phyloP scores from a whole-genome alignment of 2,113 vertebrate genomes.

The Podarcis raffonei region DNA sequence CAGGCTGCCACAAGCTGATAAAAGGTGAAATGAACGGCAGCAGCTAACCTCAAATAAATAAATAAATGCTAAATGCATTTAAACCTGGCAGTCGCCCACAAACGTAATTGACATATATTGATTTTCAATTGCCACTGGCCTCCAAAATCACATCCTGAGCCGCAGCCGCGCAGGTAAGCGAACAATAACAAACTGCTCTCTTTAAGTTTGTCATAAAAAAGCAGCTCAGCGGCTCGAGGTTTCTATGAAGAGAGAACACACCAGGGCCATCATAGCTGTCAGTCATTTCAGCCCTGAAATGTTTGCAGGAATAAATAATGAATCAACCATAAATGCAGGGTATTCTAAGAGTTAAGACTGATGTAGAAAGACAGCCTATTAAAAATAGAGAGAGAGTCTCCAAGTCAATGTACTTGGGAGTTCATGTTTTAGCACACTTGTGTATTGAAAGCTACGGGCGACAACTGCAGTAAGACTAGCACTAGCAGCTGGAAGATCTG shows the following conservation, averaged over 20 bases:
- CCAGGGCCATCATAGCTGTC: background rate
- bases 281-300: conserved; percentile 12
- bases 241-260: conserved; percentile 1
- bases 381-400: background rate
- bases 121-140: conserved; percentile 54
- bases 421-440: background rate
- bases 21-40: conserved; percentile 63
- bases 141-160: conserved; percentile 42
- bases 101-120: conserved; percentile 57
- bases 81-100: conserved; percentile 45
- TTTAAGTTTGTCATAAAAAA: conserved; percentile 11
- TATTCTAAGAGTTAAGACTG: background rate
- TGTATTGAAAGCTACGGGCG: background rate
- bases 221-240: conserved; percentile 2
- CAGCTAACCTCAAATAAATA: conserved; percentile 37
- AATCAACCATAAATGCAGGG: conserved; percentile 6
- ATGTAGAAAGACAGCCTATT: background rate
- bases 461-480: background rate
- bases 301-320: conserved; percentile 12
- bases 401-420: background rate
- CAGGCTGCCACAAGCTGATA: conserved; percentile 54
- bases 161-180: conserved; percentile 16
- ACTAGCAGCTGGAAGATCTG: background rate
- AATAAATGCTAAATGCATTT: conserved; percentile 62
- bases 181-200: conserved; percentile 23